These are phyloP conservation scores for Tyto alba DNA, from an alignment of 2,113 vertebrate genomes.

Conservation along the genomic window DNA sequence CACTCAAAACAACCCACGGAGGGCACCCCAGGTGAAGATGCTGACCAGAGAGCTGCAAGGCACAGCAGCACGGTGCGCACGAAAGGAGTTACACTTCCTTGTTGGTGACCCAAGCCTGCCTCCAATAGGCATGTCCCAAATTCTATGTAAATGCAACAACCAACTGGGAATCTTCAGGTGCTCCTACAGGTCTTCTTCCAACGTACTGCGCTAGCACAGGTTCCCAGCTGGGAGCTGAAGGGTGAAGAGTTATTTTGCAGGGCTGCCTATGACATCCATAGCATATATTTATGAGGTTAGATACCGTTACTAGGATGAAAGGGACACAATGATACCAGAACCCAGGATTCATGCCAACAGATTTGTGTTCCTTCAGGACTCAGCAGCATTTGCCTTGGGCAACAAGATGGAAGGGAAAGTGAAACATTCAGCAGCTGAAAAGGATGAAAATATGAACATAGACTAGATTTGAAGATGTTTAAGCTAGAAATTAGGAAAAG, in stretches of 20 bases:
- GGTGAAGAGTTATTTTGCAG: neutral
- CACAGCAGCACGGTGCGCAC: rapidly evolving
- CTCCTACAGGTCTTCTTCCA: neutral
- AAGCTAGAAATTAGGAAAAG: neutral
- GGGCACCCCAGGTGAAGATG: neutral
- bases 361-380: neutral
- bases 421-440: neutral
- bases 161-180: neutral
- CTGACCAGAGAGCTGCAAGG: neutral
- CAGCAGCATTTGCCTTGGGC: neutral
- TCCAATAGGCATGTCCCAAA: too few species aligned
- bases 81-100: neutral
- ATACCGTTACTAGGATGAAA: neutral
- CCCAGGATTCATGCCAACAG: neutral
- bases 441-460: neutral
- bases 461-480: neutral
- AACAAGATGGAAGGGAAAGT: neutral
- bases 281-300: neutral
- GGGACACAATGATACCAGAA: neutral
- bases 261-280: neutral
- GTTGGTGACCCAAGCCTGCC: neutral
- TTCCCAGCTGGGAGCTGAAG: neutral
- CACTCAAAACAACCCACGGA: neutral
- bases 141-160: neutral
- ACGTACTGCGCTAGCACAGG: neutral